Evolutionary conservation across 30 jellyfish, hydroid and myxozoan species (phyloP), one percentile per base, ranked within the genome.

Genomic region (Cassiopea xamachana): DNA sequence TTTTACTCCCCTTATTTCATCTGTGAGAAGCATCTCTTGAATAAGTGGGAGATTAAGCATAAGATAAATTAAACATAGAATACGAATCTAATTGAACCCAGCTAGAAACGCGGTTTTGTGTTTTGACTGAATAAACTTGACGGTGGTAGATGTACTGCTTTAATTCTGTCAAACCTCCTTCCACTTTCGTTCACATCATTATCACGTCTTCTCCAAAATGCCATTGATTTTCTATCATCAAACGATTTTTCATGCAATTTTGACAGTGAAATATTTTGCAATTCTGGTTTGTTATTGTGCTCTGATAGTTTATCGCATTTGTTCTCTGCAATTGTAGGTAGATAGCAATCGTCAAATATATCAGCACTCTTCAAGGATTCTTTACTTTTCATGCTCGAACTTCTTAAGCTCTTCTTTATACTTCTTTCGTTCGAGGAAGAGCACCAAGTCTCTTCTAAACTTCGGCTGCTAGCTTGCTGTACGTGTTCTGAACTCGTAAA

Each of bases 281-380:
- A 7, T 43, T 45, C 47, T 10, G 69, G 8, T 46, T 44, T 14
- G 39, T 27, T 27, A 48, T 48, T 48, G 10, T 15, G 60, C 72
- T 75, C 84, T 9, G 84, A 1, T 47, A 46, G 2, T 46, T 46
- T 48, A 2, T 75, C 72, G 84, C 44, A 70, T 12, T 51, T 48
- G 46, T 51, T 75, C 47, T 75, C 84, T 17, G 84, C 15, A 17
- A 75, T 75, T 48, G 84, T 75, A 5, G 84, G 84, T 16, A 71
- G 27, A 43, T 39, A 71, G 55, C 80, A 71, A 15, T 10, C 51
- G n/a, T 71, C 39, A 71, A 71, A 71, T 15, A 71, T 5, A n/a
- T 71, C 80, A 16, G 7, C 39, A 2, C 55, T 15, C 80, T 71
- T 71, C 7, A 39, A 71, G 1, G 80, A 43, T 19, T 55, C 80